Evolutionary conservation across 2,888 invertebrate species (phyloP).

Genomic region (Limnephilus lunatus): DNA sequence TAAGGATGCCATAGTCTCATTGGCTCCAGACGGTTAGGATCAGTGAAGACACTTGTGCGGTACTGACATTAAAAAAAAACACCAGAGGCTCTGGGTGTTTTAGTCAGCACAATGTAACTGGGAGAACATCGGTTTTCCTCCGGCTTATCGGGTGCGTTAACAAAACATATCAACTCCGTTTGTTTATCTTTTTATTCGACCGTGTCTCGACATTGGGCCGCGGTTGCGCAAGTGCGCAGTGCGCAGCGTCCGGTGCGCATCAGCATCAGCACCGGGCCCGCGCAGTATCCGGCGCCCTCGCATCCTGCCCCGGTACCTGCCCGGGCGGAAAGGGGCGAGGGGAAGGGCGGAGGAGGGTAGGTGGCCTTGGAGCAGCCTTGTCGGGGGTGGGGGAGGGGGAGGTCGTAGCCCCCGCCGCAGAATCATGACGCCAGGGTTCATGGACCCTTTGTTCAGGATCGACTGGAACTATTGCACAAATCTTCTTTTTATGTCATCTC

Average conservation of each 20-base stretch:
- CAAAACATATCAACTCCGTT: constrained; percentile 3
- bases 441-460: constrained; percentile 8
- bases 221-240: neutral
- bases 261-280: neutral
- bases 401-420: constrained; percentile 56
- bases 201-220: constrained; percentile 18
- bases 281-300: constrained; percentile 22
- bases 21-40: neutral
- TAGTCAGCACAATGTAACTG: neutral
- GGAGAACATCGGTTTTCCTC: neutral
- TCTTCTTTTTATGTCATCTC: neutral
- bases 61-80: too few relatives aligned
- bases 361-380: constrained; percentile 63
- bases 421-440: constrained; percentile 20
- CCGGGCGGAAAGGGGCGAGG: neutral
- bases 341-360: constrained; percentile 30
- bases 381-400: constrained; percentile 33
- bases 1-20: too few relatives aligned
- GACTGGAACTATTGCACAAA: constrained; percentile 18
- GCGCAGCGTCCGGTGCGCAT: neutral
- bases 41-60: too few relatives aligned
- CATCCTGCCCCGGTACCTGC: constrained; percentile 5
- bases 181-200: constrained; percentile 10
- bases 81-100: neutral
- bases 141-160: constrained; percentile 32